Conservation (phyloP, 2,797 vertebrate genomes). For the Lacerta viridis region DNA sequence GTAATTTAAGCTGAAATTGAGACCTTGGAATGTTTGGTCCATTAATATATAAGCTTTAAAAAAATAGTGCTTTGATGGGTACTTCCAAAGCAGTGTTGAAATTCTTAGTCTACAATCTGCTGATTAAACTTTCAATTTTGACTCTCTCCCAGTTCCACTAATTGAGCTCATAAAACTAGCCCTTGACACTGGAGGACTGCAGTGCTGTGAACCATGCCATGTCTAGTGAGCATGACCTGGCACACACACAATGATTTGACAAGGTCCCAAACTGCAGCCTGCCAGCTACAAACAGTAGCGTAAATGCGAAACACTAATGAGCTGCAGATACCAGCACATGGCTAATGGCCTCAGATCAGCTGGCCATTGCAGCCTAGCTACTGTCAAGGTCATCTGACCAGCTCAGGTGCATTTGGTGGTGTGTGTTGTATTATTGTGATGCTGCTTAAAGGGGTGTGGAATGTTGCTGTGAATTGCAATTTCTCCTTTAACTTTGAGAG, state of each 20-base stretch:
- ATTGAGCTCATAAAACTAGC: slow-evolving; percentile 59
- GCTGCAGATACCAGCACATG: slow-evolving; percentile 41
- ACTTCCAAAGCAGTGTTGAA: slow-evolving; percentile 32
- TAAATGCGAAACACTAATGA: slow-evolving; percentile 65
- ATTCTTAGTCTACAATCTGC: slow-evolving; percentile 27
- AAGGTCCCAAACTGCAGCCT: slow-evolving; percentile 59
- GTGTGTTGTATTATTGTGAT: slow-evolving; percentile 38
- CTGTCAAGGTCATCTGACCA: slow-evolving; percentile 50
- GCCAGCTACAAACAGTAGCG: slow-evolving; percentile 53
- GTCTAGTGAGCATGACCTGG: slow-evolving; percentile 45
- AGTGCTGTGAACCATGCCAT: slow-evolving; percentile 48
- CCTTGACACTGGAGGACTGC: slow-evolving; percentile 29
- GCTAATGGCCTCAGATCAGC: slow-evolving; percentile 50
- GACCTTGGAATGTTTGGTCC: slow-evolving; percentile 21
- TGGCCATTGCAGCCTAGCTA: slow-evolving; percentile 44
- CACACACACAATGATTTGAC: slow-evolving; percentile 55
- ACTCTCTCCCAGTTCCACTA: slow-evolving; percentile 46
- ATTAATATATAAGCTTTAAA: slow-evolving; percentile 25
- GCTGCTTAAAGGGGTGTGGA: neutral
- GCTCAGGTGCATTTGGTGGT: slow-evolving; percentile 44
- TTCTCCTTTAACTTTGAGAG: neutral
- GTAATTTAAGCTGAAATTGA: neutral
- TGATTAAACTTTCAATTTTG: slow-evolving; percentile 34
- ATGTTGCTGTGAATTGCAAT: slow-evolving; percentile 13
- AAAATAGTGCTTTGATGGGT: neutral